A percentile compares a stretch with the other conserved stretches of the same genome.
phyloP scores from a whole-genome alignment of 2,888 invertebrate genomes.

The Blastobasis adustella region DNA sequence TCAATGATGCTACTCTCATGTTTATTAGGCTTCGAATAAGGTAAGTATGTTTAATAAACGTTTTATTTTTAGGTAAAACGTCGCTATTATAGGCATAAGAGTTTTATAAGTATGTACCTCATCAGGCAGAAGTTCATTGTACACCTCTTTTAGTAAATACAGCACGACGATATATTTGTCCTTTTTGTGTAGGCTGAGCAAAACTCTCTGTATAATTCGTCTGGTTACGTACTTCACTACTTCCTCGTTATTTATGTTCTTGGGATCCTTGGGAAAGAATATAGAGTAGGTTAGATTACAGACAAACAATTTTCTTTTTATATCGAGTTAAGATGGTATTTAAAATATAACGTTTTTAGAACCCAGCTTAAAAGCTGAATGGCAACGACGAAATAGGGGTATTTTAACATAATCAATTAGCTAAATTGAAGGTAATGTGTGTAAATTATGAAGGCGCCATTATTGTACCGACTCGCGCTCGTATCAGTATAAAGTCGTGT shows the following conservation, averaged over 20 bases:
- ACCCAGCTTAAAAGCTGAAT: neutral
- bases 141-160: slow-evolving; percentile 51
- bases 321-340: too few species aligned
- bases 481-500: too few species aligned
- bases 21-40: too few species aligned
- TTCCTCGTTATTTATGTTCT: slow-evolving; percentile 39
- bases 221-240: slow-evolving; percentile 46
- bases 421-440: too few species aligned
- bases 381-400: neutral
- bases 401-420: neutral
- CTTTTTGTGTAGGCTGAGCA: slow-evolving; percentile 56
- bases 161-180: slow-evolving; percentile 60
- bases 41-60: too few species aligned
- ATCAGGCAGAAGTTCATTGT: slow-evolving; percentile 45
- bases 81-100: too few species aligned
- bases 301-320: too few species aligned
- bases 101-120: slow-evolving; percentile 34
- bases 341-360: too few species aligned
- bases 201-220: slow-evolving; percentile 51
- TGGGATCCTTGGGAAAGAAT: slow-evolving; percentile 32
- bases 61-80: too few species aligned
- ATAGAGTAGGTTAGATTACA: neutral
- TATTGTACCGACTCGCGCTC: too few species aligned
- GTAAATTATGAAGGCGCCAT: too few species aligned
- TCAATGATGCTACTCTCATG: too few species aligned